A percentile compares a stretch with the other conserved stretches of the same genome.
Evolutionary conservation across 2,113 vertebrate species (phyloP).

Genomic region (western clawed frog (Xenopus tropicalis)): DNA sequence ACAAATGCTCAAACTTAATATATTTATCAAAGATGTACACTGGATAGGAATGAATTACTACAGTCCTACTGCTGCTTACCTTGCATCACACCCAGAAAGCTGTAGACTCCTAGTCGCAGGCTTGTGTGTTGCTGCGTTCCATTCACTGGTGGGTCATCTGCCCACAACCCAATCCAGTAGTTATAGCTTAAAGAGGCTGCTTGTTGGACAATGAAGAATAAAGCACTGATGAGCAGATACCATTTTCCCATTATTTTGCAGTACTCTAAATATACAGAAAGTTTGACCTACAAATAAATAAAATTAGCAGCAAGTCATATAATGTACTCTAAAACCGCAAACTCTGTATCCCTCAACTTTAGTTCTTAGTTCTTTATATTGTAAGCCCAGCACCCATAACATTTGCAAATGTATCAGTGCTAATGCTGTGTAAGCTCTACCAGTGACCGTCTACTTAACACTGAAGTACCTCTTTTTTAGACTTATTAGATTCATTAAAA

Average conservation of each 20-base stretch:
- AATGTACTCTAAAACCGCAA: too few species aligned
- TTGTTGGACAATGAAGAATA: conserved; percentile 40
- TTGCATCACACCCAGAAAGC: conserved; percentile 27
- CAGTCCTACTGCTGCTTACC: not conserved
- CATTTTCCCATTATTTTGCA: conserved; percentile 28
- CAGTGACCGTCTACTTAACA: too few species aligned
- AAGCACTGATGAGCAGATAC: conserved; percentile 26
- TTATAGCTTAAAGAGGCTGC: conserved; percentile 28
- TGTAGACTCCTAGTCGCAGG: conserved; percentile 30
- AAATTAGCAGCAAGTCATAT: not conserved
- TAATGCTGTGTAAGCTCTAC: too few species aligned
- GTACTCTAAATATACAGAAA: conserved; percentile 39
- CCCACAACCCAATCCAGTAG: conserved; percentile 42
- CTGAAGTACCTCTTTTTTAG: too few species aligned
- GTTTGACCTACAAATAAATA: conserved; percentile 12
- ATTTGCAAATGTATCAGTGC: too few species aligned
- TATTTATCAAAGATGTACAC: too few species aligned
- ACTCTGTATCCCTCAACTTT: too few species aligned
- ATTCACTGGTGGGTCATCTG: conserved; percentile 33
- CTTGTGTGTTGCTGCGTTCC: conserved; percentile 34
- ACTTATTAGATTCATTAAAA: too few species aligned
- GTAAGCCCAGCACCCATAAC: too few species aligned
- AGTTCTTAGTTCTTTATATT: too few species aligned
- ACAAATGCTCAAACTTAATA: too few species aligned
- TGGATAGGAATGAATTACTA: too few species aligned